phyloP scores from a whole-genome alignment of 2,797 vertebrate genomes.

The Enteromius unitaeniatus region DNA sequence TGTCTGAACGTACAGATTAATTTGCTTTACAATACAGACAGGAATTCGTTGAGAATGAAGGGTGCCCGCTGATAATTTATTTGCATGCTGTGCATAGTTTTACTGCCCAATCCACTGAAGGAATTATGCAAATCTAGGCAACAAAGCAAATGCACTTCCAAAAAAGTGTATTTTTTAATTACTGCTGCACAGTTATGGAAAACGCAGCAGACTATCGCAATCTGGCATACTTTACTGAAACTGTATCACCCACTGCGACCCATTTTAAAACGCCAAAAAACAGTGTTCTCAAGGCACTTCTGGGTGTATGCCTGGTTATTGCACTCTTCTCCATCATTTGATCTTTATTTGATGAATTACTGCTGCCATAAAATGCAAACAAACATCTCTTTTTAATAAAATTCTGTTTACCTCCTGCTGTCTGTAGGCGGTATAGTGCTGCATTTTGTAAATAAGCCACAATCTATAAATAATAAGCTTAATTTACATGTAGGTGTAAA shows the following conservation, averaged over 20 bases:
- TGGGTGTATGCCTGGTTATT: conserved; percentile 8
- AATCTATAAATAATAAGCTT: conserved; percentile 25
- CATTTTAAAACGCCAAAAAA: neutral
- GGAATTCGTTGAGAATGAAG: neutral
- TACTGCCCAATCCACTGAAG: conserved; percentile 15
- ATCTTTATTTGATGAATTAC: neutral
- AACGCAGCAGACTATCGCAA: neutral
- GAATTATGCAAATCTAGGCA: conserved; percentile 25
- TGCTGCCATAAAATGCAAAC: neutral
- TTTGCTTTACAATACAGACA: neutral
- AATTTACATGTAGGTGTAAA: neutral
- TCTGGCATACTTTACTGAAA: conserved; percentile 7
- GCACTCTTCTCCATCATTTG: conserved; percentile 5
- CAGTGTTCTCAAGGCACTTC: neutral
- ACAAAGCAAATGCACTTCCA: neutral
- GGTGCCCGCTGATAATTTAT: conserved; percentile 6
- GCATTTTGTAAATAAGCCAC: neutral
- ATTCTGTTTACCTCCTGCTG: conserved; percentile 10
- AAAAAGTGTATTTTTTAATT: neutral
- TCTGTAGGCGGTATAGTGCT: neutral
- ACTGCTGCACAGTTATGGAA: neutral
- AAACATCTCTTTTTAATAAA: conserved; percentile 27
- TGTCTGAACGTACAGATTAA: conserved; percentile 9
- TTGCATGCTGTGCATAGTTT: conserved; percentile 6
- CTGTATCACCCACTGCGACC: neutral